Evolutionary conservation across 2,113 vertebrate species (phyloP), one percentile per base, ranked within the genome.

Genomic region (Gavialis gangeticus): DNA sequence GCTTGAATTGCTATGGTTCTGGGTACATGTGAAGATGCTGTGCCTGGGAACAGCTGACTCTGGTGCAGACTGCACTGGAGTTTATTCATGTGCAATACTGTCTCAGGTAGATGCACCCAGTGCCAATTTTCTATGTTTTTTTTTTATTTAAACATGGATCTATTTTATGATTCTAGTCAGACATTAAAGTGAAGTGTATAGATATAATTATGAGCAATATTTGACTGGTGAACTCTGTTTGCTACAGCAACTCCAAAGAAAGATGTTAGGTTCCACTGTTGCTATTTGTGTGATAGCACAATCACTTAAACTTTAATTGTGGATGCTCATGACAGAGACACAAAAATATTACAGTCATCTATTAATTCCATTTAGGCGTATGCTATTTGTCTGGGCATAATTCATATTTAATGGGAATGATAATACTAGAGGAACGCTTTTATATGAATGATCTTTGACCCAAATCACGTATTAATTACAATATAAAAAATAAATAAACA

Each of bases 281-380:
- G 15, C 54, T 22, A 15, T 1, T 28, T 85, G 24, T 21, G 18
- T 66, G 57, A 9, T 60, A 66, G n/a, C 34, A 25, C 2, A 14
- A 0, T 2, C 12, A 71, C 1, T 86, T 69, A 64, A 12, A 34
- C 14, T 30, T 84, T 84, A 11, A 54, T n/a, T 4, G 1, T 4
- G 75, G 63, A 57, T 57, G 67, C 46, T 37, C 60, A 17, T 46
- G 62, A 46, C 19, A 55, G 10, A 54, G 58, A 60, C 34, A 75
- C 14, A 5, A 64, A 21, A 66, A 22, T 14, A 18, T n/a, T 34
- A 79, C 75, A 60, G 69, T 30, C 34, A 77, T 7, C 58, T 84
- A 25, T 13, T 60, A 84, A 59, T 64, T 77, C n/a, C 57, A 5
- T 9, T 85, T 27, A 16, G 64, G 19, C 46, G 66, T 57, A 30